Evolutionary conservation across 1,140 invertebrate species (phyloP).

Genomic region (Hyles euphorbiae): DNA sequence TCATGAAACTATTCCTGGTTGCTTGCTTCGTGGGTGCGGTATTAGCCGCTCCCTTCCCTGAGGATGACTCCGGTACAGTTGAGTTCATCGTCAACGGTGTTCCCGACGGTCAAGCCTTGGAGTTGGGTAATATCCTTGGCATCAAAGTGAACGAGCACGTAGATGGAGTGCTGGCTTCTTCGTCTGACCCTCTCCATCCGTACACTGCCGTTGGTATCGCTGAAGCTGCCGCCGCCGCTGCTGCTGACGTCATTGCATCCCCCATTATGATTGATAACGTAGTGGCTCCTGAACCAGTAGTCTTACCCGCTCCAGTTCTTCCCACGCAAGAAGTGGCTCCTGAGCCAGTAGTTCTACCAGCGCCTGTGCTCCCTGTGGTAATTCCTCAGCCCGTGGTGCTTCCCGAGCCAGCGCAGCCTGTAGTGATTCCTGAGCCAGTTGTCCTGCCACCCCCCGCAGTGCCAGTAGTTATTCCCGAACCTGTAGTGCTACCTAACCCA

Average conservation of each 20-base stretch:
- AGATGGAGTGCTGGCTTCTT: constrained; percentile 25
- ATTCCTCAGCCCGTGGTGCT: constrained; percentile 19
- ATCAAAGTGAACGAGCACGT: constrained; percentile 38
- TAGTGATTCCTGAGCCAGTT: constrained; percentile 18
- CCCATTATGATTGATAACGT: constrained; percentile 12
- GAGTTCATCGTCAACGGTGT: constrained; percentile 48
- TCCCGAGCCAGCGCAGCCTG: constrained; percentile 20
- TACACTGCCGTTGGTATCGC: constrained; percentile 35
- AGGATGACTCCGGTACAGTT: constrained; percentile 18
- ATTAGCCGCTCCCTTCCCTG: constrained; percentile 28
- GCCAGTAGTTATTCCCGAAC: constrained; percentile 19
- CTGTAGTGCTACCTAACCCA: constrained; percentile 12
- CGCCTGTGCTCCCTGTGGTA: constrained; percentile 17
- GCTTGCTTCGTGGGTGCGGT: constrained; percentile 41
- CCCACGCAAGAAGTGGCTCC: constrained; percentile 13
- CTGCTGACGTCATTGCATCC: constrained; percentile 14
- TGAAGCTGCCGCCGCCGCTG: constrained; percentile 33
- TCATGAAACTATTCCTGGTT: constrained; percentile 46
- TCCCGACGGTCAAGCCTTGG: constrained; percentile 34
- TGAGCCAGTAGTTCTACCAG: constrained; percentile 19
- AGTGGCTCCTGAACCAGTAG: constrained; percentile 10
- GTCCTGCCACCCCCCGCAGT: constrained; percentile 9
- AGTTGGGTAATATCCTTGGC: constrained; percentile 35
- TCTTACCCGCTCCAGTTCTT: constrained; percentile 11
- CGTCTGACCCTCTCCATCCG: constrained; percentile 32